phyloP scores from a whole-genome alignment of 1,140 invertebrate genomes.

The Lasioglossum baleicum region DNA sequence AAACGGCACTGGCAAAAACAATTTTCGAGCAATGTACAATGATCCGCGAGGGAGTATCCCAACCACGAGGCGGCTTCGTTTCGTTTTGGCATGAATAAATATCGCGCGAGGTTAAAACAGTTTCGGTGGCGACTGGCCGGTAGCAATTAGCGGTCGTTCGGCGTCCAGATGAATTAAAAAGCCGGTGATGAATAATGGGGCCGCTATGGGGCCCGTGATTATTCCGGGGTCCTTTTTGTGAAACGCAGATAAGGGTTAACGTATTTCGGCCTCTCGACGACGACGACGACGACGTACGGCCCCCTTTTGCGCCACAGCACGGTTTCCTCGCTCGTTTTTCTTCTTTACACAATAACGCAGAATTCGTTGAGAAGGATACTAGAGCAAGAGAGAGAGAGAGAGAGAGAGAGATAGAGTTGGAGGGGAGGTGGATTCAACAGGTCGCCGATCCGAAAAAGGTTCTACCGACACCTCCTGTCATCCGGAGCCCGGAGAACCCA shows the following conservation, averaged over 20 bases:
- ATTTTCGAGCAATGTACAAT: no score
- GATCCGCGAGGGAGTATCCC: no score
- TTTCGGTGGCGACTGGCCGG: not conserved
- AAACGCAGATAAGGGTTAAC: slow-evolving; percentile 46
- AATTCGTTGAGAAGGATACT: slow-evolving; percentile 45
- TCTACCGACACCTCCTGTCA: slow-evolving; percentile 53
- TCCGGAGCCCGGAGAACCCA: slow-evolving; percentile 16
- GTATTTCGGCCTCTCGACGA: slow-evolving; percentile 35
- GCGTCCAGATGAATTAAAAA: slow-evolving; percentile 1
- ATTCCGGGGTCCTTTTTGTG: slow-evolving; percentile 24
- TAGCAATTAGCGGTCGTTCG: slow-evolving; percentile 1
- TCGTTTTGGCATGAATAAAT: no score
- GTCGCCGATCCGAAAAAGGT: slow-evolving; percentile 52
- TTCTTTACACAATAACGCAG: slow-evolving; percentile 46
- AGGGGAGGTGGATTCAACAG: slow-evolving; percentile 42
- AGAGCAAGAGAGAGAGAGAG: not conserved
- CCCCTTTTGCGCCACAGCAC: no score
- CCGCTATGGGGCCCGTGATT: slow-evolving; percentile 11
- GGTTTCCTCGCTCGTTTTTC: slow-evolving; percentile 12
- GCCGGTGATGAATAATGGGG: not conserved
- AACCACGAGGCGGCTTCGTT: no score
- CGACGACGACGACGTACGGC: no score
- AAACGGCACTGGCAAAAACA: no score
- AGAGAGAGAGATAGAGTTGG: no score
- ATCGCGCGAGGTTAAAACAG: not conserved